Evolutionary conservation across 2,888 invertebrate genomes (phyloP).

Genomic region (Rhagophthalmus giganteus): DNA sequence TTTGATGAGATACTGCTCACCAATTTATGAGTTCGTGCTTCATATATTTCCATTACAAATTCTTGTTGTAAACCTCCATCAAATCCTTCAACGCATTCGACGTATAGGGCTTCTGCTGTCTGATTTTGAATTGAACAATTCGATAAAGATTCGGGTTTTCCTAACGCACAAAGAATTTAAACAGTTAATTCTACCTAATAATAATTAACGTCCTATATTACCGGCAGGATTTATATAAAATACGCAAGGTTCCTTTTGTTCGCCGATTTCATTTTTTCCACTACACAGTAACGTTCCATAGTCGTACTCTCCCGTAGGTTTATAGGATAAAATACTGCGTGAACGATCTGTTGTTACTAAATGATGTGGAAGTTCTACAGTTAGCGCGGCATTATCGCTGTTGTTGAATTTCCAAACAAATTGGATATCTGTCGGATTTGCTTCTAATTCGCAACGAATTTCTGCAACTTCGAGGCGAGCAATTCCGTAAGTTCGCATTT

Average conservation of each 20-base stretch:
- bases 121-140: conserved; percentile 76
- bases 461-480: conserved; percentile 70
- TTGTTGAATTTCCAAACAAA: conserved; percentile 80
- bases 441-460: conserved; percentile 74
- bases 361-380: conserved; percentile 59
- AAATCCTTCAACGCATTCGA: conserved; percentile 75
- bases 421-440: conserved; percentile 68
- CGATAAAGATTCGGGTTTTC: conserved; percentile 71
- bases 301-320: conserved; percentile 72
- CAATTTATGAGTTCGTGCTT: conserved; percentile 58
- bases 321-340: conserved; percentile 68
- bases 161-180: conserved; percentile 51
- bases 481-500: conserved; percentile 71
- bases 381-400: conserved; percentile 69
- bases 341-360: conserved; percentile 64
- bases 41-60: conserved; percentile 73
- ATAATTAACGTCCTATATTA: conserved; percentile 44
- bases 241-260: conserved; percentile 72
- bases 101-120: conserved; percentile 70
- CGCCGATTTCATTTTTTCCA: conserved; percentile 73
- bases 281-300: conserved; percentile 76
- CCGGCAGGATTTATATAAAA: conserved; percentile 76
- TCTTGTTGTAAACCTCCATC: conserved; percentile 75
- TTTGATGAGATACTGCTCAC: conserved; percentile 63
- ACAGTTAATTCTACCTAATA: conserved; percentile 4